phyloP scores from a whole-genome alignment of 2,797 vertebrate species.

The Acrossocheilus fasciatus region DNA sequence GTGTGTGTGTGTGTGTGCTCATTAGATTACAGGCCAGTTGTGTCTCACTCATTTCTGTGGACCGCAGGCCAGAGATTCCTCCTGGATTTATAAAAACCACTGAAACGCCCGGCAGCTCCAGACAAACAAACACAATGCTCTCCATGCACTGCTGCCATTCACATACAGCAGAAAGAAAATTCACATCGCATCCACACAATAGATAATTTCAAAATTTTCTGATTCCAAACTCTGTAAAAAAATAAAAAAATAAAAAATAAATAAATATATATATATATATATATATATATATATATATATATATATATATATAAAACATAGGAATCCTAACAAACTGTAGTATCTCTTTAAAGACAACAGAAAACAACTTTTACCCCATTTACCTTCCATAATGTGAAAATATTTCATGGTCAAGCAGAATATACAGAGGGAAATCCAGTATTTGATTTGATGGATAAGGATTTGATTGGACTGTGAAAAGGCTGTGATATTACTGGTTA shows the following conservation, averaged over 20 bases:
- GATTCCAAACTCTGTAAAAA: not conserved
- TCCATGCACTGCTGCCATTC: not conserved
- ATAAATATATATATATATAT: not conserved
- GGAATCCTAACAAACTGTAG: not conserved
- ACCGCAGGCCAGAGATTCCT: not conserved
- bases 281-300: not conserved
- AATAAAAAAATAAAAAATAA: too few relatives aligned
- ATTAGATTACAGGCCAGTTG: not conserved
- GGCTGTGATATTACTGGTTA: not conserved
- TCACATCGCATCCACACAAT: not conserved
- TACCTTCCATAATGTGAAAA: too few relatives aligned
- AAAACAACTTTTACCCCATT: too few relatives aligned
- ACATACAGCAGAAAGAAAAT: not conserved
- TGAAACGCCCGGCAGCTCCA: not conserved
- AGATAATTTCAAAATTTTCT: not conserved
- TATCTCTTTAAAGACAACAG: too few relatives aligned
- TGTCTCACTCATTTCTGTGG: not conserved
- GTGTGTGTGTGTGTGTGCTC: not conserved
- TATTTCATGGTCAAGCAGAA: too few relatives aligned
- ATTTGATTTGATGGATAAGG: not conserved
- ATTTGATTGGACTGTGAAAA: not conserved
- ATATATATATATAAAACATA: not conserved
- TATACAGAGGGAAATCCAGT: too few relatives aligned
- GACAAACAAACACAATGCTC: not conserved
- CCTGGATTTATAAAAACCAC: not conserved